phyloP scores from a whole-genome alignment of 1,140 invertebrate species.

The Drosophila serrata region DNA sequence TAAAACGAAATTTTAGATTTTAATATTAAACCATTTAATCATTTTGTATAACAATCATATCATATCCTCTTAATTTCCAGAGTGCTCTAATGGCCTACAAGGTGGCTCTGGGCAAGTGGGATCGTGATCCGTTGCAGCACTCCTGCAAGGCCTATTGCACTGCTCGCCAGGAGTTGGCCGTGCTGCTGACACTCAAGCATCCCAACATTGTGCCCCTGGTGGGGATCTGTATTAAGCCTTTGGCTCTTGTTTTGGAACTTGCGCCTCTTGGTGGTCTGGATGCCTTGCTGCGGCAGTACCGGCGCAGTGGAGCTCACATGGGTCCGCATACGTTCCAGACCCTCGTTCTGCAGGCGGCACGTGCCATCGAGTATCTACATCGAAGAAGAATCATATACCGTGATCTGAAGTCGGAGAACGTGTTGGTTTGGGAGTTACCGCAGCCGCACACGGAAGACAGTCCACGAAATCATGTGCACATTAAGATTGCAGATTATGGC shows the following conservation, averaged over 20 bases:
- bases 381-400: constrained; percentile 97
- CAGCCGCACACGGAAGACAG: constrained; percentile 86
- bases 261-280: constrained; percentile 96
- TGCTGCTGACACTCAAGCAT: constrained; percentile 94
- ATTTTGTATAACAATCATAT: too few species aligned
- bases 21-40: too few species aligned
- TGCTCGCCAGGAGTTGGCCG: constrained; percentile 96
- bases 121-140: constrained; percentile 94
- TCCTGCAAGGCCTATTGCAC: constrained; percentile 98
- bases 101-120: constrained; percentile 95
- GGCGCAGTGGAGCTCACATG: constrained; percentile 92
- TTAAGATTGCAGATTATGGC: constrained; percentile 98
- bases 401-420: constrained; percentile 99
- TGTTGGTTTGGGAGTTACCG: constrained; percentile 98
- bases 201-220: constrained; percentile 96
- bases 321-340: constrained; percentile 93
- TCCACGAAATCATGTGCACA: constrained; percentile 90
- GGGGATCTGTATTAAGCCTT: constrained; percentile 94
- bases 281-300: constrained; percentile 92
- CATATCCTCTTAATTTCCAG: constrained; percentile 14
- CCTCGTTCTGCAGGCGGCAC: constrained; percentile 95
- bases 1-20: too few species aligned
- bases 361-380: constrained; percentile 98
- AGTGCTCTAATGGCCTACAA: constrained; percentile 86
- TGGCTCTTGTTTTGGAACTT: constrained; percentile 96